Evolutionary conservation across 2,888 invertebrate species (phyloP), one percentile per base, ranked within the genome.

Genomic region (Acleris holmiana): DNA sequence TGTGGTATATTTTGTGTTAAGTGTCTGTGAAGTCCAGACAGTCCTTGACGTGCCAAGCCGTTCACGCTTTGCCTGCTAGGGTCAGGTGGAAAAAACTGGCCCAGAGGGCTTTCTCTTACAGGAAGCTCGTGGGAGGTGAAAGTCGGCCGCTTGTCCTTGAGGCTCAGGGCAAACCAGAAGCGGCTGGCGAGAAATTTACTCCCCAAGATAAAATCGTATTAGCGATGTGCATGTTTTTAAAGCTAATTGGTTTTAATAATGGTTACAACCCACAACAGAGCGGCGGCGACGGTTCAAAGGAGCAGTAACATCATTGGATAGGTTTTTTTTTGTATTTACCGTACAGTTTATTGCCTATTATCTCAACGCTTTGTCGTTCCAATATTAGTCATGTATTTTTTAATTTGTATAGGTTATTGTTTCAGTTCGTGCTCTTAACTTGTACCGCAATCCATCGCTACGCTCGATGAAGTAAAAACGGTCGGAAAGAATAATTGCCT

Each of bases 131-230:
- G 83, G 80, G 84, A 82, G 88, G 90, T 88, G 91, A 90, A 90
- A 90, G 91, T 86, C 77, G 69, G 77, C 68, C 74, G 68, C 73
- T 76, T 84, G 87, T 85, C 88, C 88, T 88, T 88, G 88, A 82
- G 76, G 71, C 77, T 76, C 80, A 76, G 75, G 72, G 74, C 74
- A 80, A 76, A 80, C 77, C 72, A 78, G 71, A 73, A 77, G 76
- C 77, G 73, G 62, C 66, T 59, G 70, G 76, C 76, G 79, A 50
- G 17, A 46, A 49, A 55, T 44, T 54, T 23, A 55, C 35, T 25
- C 23, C n/a, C 17, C 29, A 8, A 48, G 41, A 56, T 61, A 25
- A 55, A 10, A 55, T 44, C 55, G 19, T 53, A 40, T 53, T 53
- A 55, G 17, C 44, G 17, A 44, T 55, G 55, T 41, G 41, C 23